Evolutionary conservation across 2,797 vertebrate genomes (phyloP).

Genomic region (Selene dorsalis): DNA sequence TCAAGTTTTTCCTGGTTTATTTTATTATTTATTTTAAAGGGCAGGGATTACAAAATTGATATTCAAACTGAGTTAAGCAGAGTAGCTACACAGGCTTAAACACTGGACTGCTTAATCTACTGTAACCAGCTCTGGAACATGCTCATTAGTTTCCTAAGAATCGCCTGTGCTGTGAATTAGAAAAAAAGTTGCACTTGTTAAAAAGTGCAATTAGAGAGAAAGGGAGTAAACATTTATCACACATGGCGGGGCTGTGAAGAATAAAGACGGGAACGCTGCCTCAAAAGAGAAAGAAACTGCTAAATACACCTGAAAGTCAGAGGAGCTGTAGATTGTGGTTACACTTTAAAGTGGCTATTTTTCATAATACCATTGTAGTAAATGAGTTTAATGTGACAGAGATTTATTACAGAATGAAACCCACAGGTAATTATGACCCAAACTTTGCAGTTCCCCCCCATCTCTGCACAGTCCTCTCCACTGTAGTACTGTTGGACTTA

Average conservation of each 20-base stretch:
- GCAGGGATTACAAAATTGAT: neutral
- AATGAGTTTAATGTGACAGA: neutral
- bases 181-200: slow-evolving; percentile 20
- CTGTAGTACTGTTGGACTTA: neutral
- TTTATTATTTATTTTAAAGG: neutral
- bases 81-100: slow-evolving; percentile 6
- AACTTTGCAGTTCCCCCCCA: neutral
- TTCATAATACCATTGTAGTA: neutral
- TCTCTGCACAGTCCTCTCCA: neutral
- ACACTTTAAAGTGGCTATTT: neutral
- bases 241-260: neutral
- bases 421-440: neutral
- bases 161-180: neutral
- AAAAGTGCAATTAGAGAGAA: slow-evolving; percentile 16
- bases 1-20: neutral
- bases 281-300: neutral
- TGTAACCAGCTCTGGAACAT: slow-evolving; percentile 25
- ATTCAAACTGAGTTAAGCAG: slow-evolving; percentile 16
- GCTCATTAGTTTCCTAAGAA: slow-evolving; percentile 35
- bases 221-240: neutral
- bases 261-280: neutral
- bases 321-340: neutral
- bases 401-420: neutral
- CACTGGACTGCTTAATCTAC: slow-evolving; percentile 28
- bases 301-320: neutral